Evolutionary conservation across 2,888 invertebrate genomes (phyloP), one percentile per base, ranked within the genome.

Genomic region (Aphrophora alni): DNA sequence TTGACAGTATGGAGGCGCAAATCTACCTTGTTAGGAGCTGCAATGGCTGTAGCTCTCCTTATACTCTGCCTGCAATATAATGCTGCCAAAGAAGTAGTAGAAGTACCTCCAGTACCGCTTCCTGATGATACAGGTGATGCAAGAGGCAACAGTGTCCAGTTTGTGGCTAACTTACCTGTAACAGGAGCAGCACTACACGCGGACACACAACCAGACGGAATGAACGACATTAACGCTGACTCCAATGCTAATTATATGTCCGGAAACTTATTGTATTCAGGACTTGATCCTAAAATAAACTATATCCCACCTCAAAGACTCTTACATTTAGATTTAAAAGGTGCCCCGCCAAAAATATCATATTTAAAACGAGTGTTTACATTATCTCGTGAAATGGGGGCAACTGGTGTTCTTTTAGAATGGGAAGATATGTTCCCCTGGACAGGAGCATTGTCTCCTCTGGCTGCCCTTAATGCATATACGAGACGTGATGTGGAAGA

Each of bases 401-500:
- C 94, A 10, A 95, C 94, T 7, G 95, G 95, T 0, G 87, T 95
- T 74, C 87, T 94, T 25, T 87, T 93, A 84, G 95, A 95, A 87
- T 95, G 95, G 90, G 95, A 95, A 88, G 95, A 95, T 86, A 95
- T 94, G 93, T 95, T 95, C 88, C 95, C 95, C 0, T 95, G 92
- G 88, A 89, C 88, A 74, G 93, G 92, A 0, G 86, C 87, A 0
- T 87, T 95, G 51, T 89, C 90, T 86, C 88, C 87, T 82, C 89
- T 90, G 81, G 88, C 89, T 80, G 93, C 90, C 0, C 89, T 89
- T 85, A 93, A 90, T 88, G 92, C 93, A 12, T 94, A 93, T 87
- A 90, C 90, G 77, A 86, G 81, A 8, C 78, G 77, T 14, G 90
- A 92, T 82, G 89, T 92, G 78, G 87, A 87, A 82, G 89, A 90